Evolutionary conservation across 2,888 invertebrate genomes (phyloP).

Genomic region (Troides aeacus): DNA sequence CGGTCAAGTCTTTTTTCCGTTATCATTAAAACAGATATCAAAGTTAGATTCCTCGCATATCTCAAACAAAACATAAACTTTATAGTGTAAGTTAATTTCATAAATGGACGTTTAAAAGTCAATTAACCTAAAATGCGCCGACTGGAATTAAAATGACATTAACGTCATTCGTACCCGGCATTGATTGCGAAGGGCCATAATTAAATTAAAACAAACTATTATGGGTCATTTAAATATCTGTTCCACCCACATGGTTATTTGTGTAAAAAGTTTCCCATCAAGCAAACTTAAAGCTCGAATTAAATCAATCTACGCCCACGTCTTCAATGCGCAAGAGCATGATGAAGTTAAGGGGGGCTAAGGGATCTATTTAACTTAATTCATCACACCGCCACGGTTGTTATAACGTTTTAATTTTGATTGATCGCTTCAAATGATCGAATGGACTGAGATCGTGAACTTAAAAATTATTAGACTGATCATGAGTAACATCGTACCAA

Average conservation of each 20-base stretch:
- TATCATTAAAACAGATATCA: neutral
- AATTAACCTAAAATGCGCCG: constrained; percentile 2
- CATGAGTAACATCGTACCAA: neutral
- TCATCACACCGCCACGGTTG: constrained; percentile 58
- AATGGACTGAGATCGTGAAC: constrained; percentile 16
- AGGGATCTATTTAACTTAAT: constrained; percentile 68
- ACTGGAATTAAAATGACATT: constrained; percentile 13
- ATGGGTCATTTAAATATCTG: constrained; percentile 2
- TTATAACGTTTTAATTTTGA: constrained; percentile 64
- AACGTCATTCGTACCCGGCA: constrained; percentile 11
- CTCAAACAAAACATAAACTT: neutral
- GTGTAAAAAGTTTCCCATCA: constrained; percentile 39
- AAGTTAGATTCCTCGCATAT: neutral
- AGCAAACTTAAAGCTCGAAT: constrained; percentile 44
- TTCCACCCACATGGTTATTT: constrained; percentile 15
- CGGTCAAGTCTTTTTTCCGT: too few relatives aligned
- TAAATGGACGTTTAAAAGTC: constrained; percentile 5
- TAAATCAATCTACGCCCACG: constrained; percentile 54
- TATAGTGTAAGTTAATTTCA: neutral
- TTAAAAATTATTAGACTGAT: constrained; percentile 4
- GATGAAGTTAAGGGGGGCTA: constrained; percentile 45
- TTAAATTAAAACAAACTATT: constrained; percentile 23
- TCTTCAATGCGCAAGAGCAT: constrained; percentile 35
- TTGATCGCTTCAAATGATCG: constrained; percentile 52
- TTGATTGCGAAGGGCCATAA: constrained; percentile 19